A percentile compares a stretch with the other conserved stretches of the same genome.
Evolutionary conservation across 2,888 invertebrate genomes (phyloP).

Genomic region (Calameuta pallipes): DNA sequence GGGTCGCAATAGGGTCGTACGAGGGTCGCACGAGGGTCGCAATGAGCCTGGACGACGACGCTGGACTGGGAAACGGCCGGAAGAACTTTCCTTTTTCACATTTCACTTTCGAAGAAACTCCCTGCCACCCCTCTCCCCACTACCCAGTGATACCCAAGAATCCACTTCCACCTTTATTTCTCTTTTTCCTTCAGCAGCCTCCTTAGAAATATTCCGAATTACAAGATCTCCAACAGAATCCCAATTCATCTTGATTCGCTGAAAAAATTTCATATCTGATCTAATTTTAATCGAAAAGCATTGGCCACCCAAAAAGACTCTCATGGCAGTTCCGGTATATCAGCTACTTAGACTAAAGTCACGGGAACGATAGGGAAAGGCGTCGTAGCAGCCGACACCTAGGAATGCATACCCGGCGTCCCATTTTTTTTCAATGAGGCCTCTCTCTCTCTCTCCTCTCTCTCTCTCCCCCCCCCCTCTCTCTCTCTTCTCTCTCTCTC

Average conservation of each 20-base stretch:
- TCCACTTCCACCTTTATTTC: not conserved
- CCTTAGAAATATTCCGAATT: not conserved
- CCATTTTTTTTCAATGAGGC: not conserved
- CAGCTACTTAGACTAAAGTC: not conserved
- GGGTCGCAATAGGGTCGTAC: not conserved
- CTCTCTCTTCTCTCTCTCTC: not conserved
- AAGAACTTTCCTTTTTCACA: conserved; percentile 37
- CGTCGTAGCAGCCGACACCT: not conserved
- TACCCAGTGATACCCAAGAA: not conserved
- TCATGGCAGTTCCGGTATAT: not conserved
- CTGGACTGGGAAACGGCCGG: not conserved
- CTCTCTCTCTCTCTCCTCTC: not conserved
- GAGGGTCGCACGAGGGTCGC: not conserved
- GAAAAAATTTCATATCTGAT: too few relatives aligned
- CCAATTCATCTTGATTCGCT: too few relatives aligned
- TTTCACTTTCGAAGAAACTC: conserved; percentile 4
- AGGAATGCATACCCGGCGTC: not conserved
- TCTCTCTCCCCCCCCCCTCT: not conserved
- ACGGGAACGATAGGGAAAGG: not conserved
- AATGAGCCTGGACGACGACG: not conserved
- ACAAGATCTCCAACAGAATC: not conserved
- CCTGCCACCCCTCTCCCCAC: too few relatives aligned
- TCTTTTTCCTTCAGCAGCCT: not conserved
- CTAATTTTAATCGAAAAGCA: not conserved
- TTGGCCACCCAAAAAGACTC: not conserved